Conservation (phyloP, 2,113 vertebrate genomes). For the Rhabdomys dilectus region DNA sequence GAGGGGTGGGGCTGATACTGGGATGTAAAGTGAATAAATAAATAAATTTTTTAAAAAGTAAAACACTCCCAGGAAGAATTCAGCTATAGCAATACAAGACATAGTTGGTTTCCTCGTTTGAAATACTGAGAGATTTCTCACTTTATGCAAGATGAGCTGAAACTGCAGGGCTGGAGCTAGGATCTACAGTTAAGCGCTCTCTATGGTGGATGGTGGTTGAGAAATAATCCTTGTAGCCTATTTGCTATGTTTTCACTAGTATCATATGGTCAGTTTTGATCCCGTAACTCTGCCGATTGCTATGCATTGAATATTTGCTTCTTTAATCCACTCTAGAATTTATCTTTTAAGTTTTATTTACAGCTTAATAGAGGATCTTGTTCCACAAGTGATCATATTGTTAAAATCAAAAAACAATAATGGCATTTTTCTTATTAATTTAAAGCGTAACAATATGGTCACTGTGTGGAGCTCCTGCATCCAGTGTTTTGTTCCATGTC, state of each 20-base stretch:
- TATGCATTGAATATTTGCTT: slow-evolving; percentile 19
- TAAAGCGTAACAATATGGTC: slow-evolving; percentile 9
- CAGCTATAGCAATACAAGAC: not conserved
- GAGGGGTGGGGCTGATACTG: too few relatives aligned
- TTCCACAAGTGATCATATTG: not conserved
- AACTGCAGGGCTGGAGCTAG: not conserved
- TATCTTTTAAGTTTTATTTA: slow-evolving; percentile 33
- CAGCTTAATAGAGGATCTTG: not conserved
- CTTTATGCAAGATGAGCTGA: not conserved
- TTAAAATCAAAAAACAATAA: not conserved
- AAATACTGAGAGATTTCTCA: slow-evolving; percentile 10
- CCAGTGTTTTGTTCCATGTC: slow-evolving; percentile 39
- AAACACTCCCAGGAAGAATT: not conserved
- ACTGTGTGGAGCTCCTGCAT: not conserved
- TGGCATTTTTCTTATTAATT: slow-evolving; percentile 6
- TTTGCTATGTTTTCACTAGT: not conserved
- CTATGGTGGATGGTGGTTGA: not conserved
- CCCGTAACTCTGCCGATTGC: not conserved
- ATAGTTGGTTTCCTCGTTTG: not conserved
- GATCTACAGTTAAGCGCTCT: not conserved
- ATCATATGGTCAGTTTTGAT: not conserved
- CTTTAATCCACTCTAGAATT: not conserved
- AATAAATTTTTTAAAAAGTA: not conserved
- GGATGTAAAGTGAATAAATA: too few relatives aligned
- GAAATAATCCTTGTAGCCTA: not conserved